These are phyloP conservation scores for Apis florea DNA, from an alignment of 1,140 invertebrate species.

Conservation along the genomic window DNA sequence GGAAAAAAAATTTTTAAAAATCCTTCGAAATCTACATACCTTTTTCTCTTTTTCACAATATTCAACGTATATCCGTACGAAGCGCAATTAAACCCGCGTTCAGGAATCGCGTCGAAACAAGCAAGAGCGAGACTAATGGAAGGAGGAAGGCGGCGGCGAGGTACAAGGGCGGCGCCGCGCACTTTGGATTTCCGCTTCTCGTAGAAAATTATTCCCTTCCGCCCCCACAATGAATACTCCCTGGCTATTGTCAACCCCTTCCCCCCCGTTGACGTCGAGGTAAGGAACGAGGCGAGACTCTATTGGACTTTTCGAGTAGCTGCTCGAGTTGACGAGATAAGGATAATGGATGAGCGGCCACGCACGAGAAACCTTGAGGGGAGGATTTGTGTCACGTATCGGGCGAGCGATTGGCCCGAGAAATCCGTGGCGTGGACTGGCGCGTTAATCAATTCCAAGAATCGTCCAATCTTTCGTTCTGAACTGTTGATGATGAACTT, in stretches of 20 bases:
- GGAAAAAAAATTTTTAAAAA: too few relatives aligned
- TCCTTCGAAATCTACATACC: too few relatives aligned
- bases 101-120: constrained; percentile 37
- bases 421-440: too few relatives aligned
- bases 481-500: too few relatives aligned
- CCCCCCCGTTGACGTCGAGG: constrained; percentile 19
- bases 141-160: constrained; percentile 18
- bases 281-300: constrained; percentile 21
- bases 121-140: constrained; percentile 28
- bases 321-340: constrained; percentile 22
- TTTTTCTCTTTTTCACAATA: too few relatives aligned
- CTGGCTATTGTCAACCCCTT: constrained; percentile 32
- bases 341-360: constrained; percentile 15
- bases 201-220: constrained; percentile 39
- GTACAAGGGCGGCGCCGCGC: constrained; percentile 17
- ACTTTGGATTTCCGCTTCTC: constrained; percentile 37
- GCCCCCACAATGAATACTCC: constrained; percentile 17
- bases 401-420: too few relatives aligned
- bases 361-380: neutral
- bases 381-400: too few relatives aligned
- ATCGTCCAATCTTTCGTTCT: too few relatives aligned
- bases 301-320: constrained; percentile 19
- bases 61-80: too few relatives aligned
- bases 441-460: too few relatives aligned
- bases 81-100: constrained; percentile 34